Conservation (phyloP, 1,140 invertebrate genomes). For the Ips typographus region DNA sequence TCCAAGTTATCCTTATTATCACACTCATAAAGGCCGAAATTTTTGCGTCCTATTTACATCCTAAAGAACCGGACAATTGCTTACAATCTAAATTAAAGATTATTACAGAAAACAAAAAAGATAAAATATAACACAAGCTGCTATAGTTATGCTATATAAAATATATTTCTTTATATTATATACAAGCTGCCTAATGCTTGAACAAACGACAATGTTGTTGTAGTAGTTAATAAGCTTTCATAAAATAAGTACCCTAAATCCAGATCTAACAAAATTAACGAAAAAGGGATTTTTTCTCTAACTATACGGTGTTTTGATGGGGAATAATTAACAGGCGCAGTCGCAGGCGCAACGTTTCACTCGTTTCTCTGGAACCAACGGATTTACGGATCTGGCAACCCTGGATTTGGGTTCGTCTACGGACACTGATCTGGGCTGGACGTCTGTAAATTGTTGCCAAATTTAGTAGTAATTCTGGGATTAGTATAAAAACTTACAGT, state of each 20-base stretch:
- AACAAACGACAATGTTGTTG: not conserved
- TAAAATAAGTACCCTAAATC: not conserved
- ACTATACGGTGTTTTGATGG: not conserved
- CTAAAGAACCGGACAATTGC: not conserved
- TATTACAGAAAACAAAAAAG: not conserved
- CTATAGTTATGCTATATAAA: not conserved
- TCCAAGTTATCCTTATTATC: not conserved
- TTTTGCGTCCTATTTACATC: not conserved
- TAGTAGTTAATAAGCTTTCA: not conserved
- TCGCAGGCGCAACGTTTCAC: conserved; percentile 65
- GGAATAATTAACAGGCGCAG: conserved; percentile 53
- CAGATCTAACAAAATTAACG: not conserved
- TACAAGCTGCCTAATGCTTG: not conserved
- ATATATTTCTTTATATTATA: no score
- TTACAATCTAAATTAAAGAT: not conserved
- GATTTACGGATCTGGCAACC: conserved; percentile 51
- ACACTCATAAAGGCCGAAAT: not conserved
- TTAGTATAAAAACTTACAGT: no score
- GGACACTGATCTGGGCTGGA: conserved; percentile 65
- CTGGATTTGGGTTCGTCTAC: conserved; percentile 29
- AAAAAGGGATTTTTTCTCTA: not conserved
- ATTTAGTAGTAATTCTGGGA: not conserved
- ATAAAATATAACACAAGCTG: not conserved
- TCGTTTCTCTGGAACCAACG: conserved; percentile 52
- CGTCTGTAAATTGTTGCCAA: conserved; percentile 53